Evolutionary conservation across 2,888 invertebrate species (phyloP), one percentile per base, ranked within the genome.

Genomic region (Agonopterix subpropinquella): DNA sequence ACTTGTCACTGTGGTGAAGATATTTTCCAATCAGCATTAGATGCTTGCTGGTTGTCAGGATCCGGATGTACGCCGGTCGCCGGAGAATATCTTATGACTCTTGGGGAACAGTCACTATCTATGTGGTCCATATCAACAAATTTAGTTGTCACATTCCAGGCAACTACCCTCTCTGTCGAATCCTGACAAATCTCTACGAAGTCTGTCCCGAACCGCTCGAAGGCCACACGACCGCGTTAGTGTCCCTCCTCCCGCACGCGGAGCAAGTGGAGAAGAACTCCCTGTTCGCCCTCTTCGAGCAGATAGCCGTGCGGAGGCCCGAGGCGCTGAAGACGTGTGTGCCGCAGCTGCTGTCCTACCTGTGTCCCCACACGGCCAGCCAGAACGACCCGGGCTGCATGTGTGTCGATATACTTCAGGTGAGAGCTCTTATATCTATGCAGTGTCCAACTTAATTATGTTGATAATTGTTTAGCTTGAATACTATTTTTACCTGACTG

Each of bases 121-220:
- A 4, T 2, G 2, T 18, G 5, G 28, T 28, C 5, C 5, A 28
- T 28, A 7, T 5, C 28, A 28, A 5, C 5, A 28, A 7, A 28
- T 18, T 4, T 1, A 5, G 1, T 39, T 39, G 2, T 39, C n/a
- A 0, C 39, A 10, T 80, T 87, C 39, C 75, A 95, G 96, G 96
- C 47, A 98, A 98, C 84, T 96, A 95, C 77, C 93, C 95, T 0
- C 86, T 98, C 15, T 94, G 96, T 55, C 91, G 96, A 46, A 96
- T 98, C 41, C 89, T 98, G 54, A 96, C 96, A 0, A 96, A 96
- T 81, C 92, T 98, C 41, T 98, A 97, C 76, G 93, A 94, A 65
- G 95, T 97, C 13, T 95, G 96, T 44, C 94, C 94, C 2, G 95
- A 95, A 63, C 94, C 96, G 0, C 91, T 98, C 15, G 93, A 96